These are phyloP conservation scores for Trididemnum clinides DNA, from an alignment of 23 tunicate genomes.

Conservation along the genomic window DNA sequence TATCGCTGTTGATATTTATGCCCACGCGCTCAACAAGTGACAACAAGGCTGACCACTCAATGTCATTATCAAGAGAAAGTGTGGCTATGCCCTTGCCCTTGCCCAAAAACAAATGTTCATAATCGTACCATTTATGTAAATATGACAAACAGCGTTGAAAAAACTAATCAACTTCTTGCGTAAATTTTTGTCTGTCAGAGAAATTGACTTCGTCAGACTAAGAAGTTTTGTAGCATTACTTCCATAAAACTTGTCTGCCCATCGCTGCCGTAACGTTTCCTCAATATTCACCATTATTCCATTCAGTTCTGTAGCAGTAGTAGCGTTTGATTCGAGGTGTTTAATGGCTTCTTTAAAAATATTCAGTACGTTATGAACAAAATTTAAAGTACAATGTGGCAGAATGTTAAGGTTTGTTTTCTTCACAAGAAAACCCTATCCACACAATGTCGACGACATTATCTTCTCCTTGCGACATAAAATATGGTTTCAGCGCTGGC, in stretches of 20 bases:
- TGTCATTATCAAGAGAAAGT: slow-evolving; percentile 14
- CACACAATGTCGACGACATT: slow-evolving; percentile 8
- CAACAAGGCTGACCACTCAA: slow-evolving; percentile 1
- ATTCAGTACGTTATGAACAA: slow-evolving; percentile 1
- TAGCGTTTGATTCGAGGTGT: not conserved
- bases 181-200: too few species aligned
- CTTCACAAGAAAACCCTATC: slow-evolving; percentile 12
- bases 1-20: slow-evolving; percentile 12
- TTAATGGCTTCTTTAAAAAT: slow-evolving; percentile 13
- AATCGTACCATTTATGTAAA: slow-evolving; percentile 1
- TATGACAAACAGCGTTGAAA: slow-evolving; percentile 14
- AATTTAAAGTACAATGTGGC: slow-evolving; percentile 1
- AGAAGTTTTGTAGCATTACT: too few species aligned
- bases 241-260: slow-evolving; percentile 17
- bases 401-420: not conserved
- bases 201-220: too few species aligned
- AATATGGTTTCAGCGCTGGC: slow-evolving; percentile 15
- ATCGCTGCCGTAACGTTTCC: not conserved
- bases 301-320: slow-evolving; percentile 10
- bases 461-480: slow-evolving; percentile 9
- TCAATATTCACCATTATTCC: slow-evolving; percentile 6
- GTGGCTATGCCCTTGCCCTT: slow-evolving; percentile 11
- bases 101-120: not conserved
- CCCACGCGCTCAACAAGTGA: slow-evolving; percentile 20
- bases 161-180: slow-evolving; percentile 5